A percentile compares a stretch with the other conserved stretches of the same genome.
phyloP scores from a whole-genome alignment of 2,113 vertebrate species.

The Otocyon megalotis region DNA sequence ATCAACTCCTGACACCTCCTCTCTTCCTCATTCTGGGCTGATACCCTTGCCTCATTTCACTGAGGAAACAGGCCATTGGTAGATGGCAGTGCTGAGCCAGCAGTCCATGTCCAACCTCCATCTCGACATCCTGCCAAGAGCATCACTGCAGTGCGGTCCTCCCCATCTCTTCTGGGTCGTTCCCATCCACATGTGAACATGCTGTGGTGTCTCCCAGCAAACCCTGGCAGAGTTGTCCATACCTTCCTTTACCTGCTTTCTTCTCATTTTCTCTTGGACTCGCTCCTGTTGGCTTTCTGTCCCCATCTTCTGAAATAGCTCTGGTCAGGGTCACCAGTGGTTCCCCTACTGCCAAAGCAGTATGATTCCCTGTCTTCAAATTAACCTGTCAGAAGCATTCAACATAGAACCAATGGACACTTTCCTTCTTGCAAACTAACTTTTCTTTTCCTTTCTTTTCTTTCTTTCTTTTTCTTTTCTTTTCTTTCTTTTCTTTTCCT shows the following conservation, averaged over 20 bases:
- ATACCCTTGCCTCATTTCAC: background rate
- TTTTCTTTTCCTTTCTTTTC: background rate
- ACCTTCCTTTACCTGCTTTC: background rate
- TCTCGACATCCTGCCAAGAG: fast-evolving
- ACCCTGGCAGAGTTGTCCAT: background rate
- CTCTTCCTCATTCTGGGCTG: background rate
- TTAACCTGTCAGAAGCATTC: background rate
- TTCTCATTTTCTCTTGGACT: background rate
- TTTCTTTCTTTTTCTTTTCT: background rate
- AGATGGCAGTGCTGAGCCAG: background rate
- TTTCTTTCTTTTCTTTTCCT: background rate
- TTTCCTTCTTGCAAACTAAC: background rate
- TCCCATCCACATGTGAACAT: background rate
- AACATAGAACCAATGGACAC: background rate
- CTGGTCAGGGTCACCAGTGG: background rate
- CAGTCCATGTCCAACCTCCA: background rate
- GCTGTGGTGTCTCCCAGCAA: background rate
- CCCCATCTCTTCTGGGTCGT: background rate
- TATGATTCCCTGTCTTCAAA: background rate
- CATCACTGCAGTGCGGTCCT: too few species aligned
- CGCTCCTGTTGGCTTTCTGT: background rate
- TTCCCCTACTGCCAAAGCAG: background rate
- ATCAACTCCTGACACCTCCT: background rate
- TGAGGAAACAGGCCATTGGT: background rate
- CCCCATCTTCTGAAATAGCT: background rate